These are phyloP conservation scores for Prionace glauca DNA, from an alignment of 2,797 vertebrate species.

Conservation along the genomic window DNA sequence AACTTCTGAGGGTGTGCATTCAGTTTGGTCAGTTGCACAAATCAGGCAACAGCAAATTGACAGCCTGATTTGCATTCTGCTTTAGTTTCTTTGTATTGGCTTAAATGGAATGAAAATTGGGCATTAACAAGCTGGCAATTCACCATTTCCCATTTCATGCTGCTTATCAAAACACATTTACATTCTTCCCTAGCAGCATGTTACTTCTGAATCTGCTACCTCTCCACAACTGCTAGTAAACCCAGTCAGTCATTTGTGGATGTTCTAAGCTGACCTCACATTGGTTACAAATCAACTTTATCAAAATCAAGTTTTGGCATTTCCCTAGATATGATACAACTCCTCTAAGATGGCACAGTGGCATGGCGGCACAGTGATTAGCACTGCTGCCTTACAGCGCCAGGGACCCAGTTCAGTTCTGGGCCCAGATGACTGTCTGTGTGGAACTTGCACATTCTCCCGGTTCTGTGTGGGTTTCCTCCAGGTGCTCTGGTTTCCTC, in stretches of 20 bases:
- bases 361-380: too few relatives aligned
- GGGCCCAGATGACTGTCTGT: too few relatives aligned
- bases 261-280: neutral
- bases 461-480: too few relatives aligned
- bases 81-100: too few relatives aligned
- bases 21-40: neutral
- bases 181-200: too few relatives aligned
- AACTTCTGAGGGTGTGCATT: neutral
- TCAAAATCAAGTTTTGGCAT: neutral
- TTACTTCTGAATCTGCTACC: neutral
- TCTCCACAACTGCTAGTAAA: neutral
- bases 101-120: too few relatives aligned
- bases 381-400: too few relatives aligned
- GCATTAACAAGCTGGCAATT: neutral
- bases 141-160: neutral
- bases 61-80: neutral
- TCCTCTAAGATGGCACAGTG: neutral
- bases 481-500: too few relatives aligned
- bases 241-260: neutral
- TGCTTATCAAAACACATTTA: neutral
- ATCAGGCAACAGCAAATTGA: neutral
- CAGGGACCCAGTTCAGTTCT: too few relatives aligned
- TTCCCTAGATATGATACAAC: neutral
- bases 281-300: neutral
- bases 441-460: too few relatives aligned